phyloP scores from a whole-genome alignment of 2,888 invertebrate genomes.

The Adela reaumurella region DNA sequence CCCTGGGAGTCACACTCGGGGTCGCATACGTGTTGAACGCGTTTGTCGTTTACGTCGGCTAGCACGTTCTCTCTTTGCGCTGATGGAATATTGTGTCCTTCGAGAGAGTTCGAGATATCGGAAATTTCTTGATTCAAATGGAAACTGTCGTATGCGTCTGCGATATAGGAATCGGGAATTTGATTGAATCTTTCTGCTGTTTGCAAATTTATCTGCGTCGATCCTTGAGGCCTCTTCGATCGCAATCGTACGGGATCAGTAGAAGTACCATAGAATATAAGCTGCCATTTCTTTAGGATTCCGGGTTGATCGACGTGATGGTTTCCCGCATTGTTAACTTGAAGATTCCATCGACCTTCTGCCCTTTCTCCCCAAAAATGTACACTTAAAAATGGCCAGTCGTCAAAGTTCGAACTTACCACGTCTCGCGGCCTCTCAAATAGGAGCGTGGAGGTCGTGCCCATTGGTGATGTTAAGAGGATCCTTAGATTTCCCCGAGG shows the following conservation, averaged over 20 bases:
- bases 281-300: slow-evolving; percentile 90
- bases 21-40: slow-evolving; percentile 70
- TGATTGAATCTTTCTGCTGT: slow-evolving; percentile 53
- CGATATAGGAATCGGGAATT: slow-evolving; percentile 60
- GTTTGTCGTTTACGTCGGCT: slow-evolving; percentile 59
- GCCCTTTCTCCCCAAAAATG: slow-evolving; percentile 97
- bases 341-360: slow-evolving; percentile 83
- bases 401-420: slow-evolving; percentile 89
- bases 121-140: slow-evolving; percentile 64
- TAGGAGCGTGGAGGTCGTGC: slow-evolving; percentile 87
- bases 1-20: slow-evolving; percentile 75
- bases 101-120: slow-evolving; percentile 63
- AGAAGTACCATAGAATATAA: slow-evolving; percentile 93
- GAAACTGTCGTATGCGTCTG: slow-evolving; percentile 61
- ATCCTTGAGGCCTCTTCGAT: slow-evolving; percentile 52
- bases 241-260: slow-evolving; percentile 77
- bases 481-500: slow-evolving; percentile 92
- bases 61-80: slow-evolving; percentile 58
- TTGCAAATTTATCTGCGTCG: slow-evolving; percentile 38
- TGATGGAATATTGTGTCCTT: slow-evolving; percentile 65
- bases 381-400: slow-evolving; percentile 98
- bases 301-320: slow-evolving; percentile 82
- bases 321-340: slow-evolving; percentile 71
- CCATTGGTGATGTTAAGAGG: slow-evolving; percentile 86
- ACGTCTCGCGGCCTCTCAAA: slow-evolving; percentile 91